Base-by-base conservation (phyloP, 2,113 vertebrate species). In the Phyllostomus discolor region DNA sequence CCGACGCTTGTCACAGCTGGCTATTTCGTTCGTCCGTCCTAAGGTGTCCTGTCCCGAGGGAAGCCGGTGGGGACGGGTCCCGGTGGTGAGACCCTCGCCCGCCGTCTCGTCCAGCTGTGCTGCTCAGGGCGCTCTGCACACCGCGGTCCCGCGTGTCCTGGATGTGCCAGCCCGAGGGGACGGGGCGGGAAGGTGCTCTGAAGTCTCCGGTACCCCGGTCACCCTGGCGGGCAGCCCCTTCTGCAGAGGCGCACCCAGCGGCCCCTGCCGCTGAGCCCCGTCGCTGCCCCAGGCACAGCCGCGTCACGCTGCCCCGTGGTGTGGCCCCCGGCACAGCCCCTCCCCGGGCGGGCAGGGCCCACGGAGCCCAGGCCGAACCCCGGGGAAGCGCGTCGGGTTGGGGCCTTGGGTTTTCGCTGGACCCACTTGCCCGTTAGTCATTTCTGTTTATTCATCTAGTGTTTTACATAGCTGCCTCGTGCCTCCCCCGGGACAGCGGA, bases 401-500 rank as follows among this genome's bases (percentile, higher is more conserved):
- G 48, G 3, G 24, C 35, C 66, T 72, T 7, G 16, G n/a, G 35
- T 54, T 86, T 38, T 15, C 62, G 41, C 46, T 46, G 4, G 14
- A 10, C 31, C 33, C 19, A 22, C 7, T 66, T 17, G 12, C 48
- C 35, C 16, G 0, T 20, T 4, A 73, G 31, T 73, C 52, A 16
- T 48, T 46, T 24, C 67, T 24, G 31, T 64, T 75, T 15, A 5
- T 46, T 73, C 48, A 20, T 38, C 48, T 64, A 48, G 28, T 10
- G 22, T 38, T 72, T 46, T 64, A 41, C 11, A 33, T 24, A 10
- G 24, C 15, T 41, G 69, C 26, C 98, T 98, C 98, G 98, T 28
- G 19, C 59, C 28, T 82, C 98, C 98, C 99, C 98, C 99, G 98
- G 98, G 98, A 99, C 98, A 99, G 31, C 12, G 33, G 31, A 66